These are phyloP conservation scores for Galeopsomyia nigrocyanea DNA, from an alignment of 2,888 invertebrate genomes.

Conservation along the genomic window DNA sequence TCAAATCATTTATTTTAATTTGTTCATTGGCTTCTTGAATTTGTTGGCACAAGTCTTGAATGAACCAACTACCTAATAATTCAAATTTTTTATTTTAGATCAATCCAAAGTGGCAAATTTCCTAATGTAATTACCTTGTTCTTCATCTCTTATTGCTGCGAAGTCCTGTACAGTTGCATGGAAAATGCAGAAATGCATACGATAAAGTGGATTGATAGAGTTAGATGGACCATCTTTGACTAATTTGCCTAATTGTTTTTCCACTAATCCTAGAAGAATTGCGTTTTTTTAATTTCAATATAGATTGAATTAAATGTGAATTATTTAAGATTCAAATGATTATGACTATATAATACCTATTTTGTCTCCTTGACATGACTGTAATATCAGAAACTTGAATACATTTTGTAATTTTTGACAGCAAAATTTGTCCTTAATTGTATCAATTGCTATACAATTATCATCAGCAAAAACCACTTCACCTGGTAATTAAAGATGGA, in stretches of 20 bases:
- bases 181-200: slow-evolving; percentile 36
- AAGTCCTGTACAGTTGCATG: slow-evolving; percentile 36
- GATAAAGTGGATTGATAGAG: not conserved
- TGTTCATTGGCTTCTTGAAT: slow-evolving; percentile 20
- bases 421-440: slow-evolving; percentile 36
- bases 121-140: slow-evolving; percentile 25
- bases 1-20: slow-evolving; percentile 21
- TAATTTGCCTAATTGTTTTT: not conserved
- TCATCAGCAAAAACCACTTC: slow-evolving; percentile 32
- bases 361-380: slow-evolving; percentile 40
- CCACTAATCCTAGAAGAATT: not conserved
- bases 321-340: too few species aligned
- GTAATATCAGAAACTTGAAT: slow-evolving; percentile 44
- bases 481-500: slow-evolving; percentile 20
- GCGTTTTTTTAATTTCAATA: too few species aligned
- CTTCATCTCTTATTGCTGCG: slow-evolving; percentile 34
- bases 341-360: slow-evolving; percentile 20
- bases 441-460: slow-evolving; percentile 18
- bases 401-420: slow-evolving; percentile 34
- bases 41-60: slow-evolving; percentile 38
- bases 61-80: slow-evolving; percentile 42
- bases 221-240: slow-evolving; percentile 7
- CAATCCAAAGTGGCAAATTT: not conserved
- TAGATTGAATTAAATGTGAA: too few species aligned
- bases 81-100: not conserved